phyloP scores from a whole-genome alignment of 2,888 invertebrate genomes.

The Harpalus rufipes region DNA sequence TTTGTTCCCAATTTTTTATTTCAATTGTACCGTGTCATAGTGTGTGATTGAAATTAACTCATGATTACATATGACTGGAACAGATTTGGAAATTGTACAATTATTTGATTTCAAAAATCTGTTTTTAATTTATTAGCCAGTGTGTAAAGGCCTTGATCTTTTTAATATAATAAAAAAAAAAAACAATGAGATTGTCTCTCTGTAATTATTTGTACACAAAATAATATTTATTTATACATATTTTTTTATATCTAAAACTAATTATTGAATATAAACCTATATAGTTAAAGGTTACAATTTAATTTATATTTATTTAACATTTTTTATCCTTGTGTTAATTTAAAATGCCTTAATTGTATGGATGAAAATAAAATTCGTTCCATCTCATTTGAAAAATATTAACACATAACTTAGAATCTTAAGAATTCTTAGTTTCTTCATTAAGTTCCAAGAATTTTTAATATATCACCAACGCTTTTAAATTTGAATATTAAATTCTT shows the following conservation, averaged over 20 bases:
- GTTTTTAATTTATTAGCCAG: conserved; percentile 39
- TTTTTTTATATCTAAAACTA: conserved; percentile 24
- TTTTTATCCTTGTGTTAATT: conserved; percentile 2
- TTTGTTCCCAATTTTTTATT: not conserved
- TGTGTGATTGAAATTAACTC: conserved; percentile 11
- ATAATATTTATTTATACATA: conserved; percentile 28
- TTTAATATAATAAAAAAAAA: conserved; percentile 37
- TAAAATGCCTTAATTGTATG: too few relatives aligned
- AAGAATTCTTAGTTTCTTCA: conserved; percentile 12
- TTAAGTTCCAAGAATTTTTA: conserved; percentile 37
- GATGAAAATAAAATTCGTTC: conserved; percentile 19
- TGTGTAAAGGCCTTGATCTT: conserved; percentile 27
- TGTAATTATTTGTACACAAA: conserved; percentile 20
- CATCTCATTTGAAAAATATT: conserved; percentile 29
- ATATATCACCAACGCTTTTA: conserved; percentile 1
- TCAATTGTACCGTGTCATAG: not conserved
- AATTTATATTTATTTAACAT: not conserved
- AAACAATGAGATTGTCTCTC: conserved; percentile 6
- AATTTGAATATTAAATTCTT: conserved; percentile 34
- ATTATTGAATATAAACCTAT: not conserved
- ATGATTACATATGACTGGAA: not conserved
- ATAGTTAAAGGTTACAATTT: too few relatives aligned
- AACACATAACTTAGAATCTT: conserved; percentile 1
- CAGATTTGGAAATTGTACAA: conserved; percentile 24
- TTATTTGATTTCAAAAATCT: conserved; percentile 37